Base-by-base conservation (phyloP, 2,797 vertebrate genomes). In the Macrochelys suwanniensis region DNA sequence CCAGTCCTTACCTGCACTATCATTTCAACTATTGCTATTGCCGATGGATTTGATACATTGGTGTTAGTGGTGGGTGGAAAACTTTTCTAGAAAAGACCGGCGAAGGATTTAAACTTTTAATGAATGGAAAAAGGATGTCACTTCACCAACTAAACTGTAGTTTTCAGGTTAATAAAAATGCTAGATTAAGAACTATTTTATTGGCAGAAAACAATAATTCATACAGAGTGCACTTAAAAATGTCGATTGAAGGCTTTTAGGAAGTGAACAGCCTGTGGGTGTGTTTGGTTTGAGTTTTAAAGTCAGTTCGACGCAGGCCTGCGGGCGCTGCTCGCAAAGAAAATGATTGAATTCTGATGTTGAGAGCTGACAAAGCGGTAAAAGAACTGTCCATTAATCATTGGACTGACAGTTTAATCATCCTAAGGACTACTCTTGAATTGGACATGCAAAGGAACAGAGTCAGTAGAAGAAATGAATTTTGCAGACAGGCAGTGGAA, bases 371-470 rank as follows among this genome's bases (percentile, higher is more conserved):
- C 97, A 98, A 98, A 98, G 98, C 97, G 97, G 97, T 97, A 95
- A 96, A 98, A 97, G 96, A 81, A 92, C 95, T 96, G 91, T 97
- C 97, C 96, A 97, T 98, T 98, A 98, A 98, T 98, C 98, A 98
- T 84, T 84, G 84, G 88, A 87, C 94, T 98, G 98, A 98, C 98
- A 98, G 97, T 98, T 98, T 98, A 98, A 98, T 98, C 98, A 98
- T 98, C 4, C 2, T 91, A 96, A 96, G 74, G 97, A 97, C 97
- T 95, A 33, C 89, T 94, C 93, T 94, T 92, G 89, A 87, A 95
- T 96, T 96, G 95, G 96, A 84, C 95, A 97, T 53, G 90, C 77
- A 45, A 13, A 95, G 77, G 65, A 97, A 78, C 88, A 87, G 82
- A 92, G 19, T 49, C 25, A 65, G 84, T 51, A 84, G 78, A 94